phyloP scores from a whole-genome alignment of 2,797 vertebrate species.

The Pseudochromis fuscus region DNA sequence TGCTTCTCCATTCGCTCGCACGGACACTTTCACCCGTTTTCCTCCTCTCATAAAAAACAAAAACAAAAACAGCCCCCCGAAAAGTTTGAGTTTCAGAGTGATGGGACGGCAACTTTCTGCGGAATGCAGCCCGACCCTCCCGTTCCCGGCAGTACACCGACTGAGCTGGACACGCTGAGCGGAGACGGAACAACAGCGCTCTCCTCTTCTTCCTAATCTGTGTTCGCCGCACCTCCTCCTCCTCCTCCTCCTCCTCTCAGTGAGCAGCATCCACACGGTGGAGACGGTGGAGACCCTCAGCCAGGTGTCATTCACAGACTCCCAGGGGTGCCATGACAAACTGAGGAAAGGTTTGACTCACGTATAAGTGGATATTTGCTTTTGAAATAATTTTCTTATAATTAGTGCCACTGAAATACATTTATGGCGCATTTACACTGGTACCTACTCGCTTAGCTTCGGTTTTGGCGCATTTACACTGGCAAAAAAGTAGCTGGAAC shows the following conservation, averaged over 20 bases:
- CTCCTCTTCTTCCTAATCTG: conserved; percentile 56
- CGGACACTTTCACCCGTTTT: conserved; percentile 37
- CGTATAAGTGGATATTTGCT: no score
- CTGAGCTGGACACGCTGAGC: conserved; percentile 22
- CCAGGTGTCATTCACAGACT: conserved; percentile 14
- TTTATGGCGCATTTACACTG: no score
- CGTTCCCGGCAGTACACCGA: conserved; percentile 33
- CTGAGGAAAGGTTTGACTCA: background rate
- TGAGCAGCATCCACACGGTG: conserved; percentile 58
- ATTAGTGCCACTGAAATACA: no score
- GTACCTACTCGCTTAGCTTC: no score
- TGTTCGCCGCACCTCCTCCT: conserved; percentile 43
- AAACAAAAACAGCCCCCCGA: conserved; percentile 46
- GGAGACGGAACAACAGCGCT: conserved; percentile 67
- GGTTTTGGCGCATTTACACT: no score
- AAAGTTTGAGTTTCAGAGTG: conserved; percentile 38
- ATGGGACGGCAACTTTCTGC: conserved; percentile 25
- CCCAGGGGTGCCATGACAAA: background rate
- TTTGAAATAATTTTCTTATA: no score
- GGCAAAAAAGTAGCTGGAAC: no score
- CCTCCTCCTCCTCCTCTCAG: conserved; percentile 42
- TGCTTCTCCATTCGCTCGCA: conserved; percentile 84
- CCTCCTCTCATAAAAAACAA: conserved; percentile 62
- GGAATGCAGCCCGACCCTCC: conserved; percentile 50
- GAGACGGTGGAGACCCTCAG: background rate